Evolutionary conservation across 2,888 invertebrate genomes (phyloP), one percentile per base, ranked within the genome.

Genomic region (Brachycybe producta): DNA sequence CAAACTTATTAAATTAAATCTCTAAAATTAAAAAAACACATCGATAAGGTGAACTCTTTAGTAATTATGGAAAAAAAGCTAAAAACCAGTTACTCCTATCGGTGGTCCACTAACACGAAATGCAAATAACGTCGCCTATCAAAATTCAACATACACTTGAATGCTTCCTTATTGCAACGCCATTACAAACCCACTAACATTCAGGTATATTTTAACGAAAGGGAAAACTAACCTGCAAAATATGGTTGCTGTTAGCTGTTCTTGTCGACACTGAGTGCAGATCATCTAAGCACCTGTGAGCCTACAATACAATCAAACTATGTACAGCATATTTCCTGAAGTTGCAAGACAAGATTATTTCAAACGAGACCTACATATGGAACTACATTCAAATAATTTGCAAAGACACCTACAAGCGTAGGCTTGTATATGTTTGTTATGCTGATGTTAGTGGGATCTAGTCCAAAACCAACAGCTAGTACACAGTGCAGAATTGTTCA

Each of bases 31-130:
- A n/a, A 3, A n/a, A 5, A 23, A 46, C 46, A 36, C 26, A 46
- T 38, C 15, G 35, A 17, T 5, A 32, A 21, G 17, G 36, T 35
- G 26, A 46, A 46, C 24, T 30, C 36, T 46, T 46, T 46, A 19
- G 46, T 30, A 3, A 46, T n/a, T 24, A 38, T 35, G 17, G 36
- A n/a, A n/a, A 46, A 17, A 46, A 26, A 11, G 36, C 46, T n/a
- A n/a, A 15, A 23, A 46, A 15, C 46, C 46, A 11, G 34, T 24
- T n/a, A 46, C 13, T 21, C 32, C 46, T 24, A 46, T 35, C 24
- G 34, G 46, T 7, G 46, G 46, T n/a, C 46, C 46, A 34, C 26
- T 17, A 8, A 46, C 30, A 8, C 46, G 46, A 15, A 7, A 36
- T 17, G 42, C 26, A 28, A 42, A 42, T 19, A 42, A 27, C 7